Evolutionary conservation across 1,140 invertebrate genomes (phyloP).

Genomic region (Drosophila athabasca): DNA sequence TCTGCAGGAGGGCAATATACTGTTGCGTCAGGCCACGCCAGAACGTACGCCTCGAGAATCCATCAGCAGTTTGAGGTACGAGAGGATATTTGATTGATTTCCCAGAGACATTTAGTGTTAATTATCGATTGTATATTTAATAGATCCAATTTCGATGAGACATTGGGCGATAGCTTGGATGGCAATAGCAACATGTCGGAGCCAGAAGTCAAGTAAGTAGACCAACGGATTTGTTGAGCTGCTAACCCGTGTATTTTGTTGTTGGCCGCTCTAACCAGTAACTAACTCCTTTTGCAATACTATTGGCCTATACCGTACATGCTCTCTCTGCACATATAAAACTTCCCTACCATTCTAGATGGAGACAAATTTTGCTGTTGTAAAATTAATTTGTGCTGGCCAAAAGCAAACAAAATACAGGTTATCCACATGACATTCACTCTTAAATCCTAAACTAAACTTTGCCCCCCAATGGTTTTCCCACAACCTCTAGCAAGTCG

Average conservation of each 20-base stretch:
- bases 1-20: constrained; percentile 94
- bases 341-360: constrained; percentile 69
- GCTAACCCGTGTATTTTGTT: constrained; percentile 47
- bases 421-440: constrained; percentile 53
- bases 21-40: constrained; percentile 52
- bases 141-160: constrained; percentile 71
- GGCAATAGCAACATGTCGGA: constrained; percentile 66
- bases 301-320: constrained; percentile 42
- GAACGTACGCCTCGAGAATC: constrained; percentile 50
- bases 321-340: constrained; percentile 57
- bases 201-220: constrained; percentile 61
- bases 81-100: background rate
- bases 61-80: constrained; percentile 58
- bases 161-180: constrained; percentile 67
- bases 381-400: constrained; percentile 41
- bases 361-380: constrained; percentile 59
- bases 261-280: constrained; percentile 51
- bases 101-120: background rate
- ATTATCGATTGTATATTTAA: background rate
- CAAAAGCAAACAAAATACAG: constrained; percentile 57
- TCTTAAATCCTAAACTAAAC: constrained; percentile 2
- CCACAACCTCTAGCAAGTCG: constrained; percentile 35
- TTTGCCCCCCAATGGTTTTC: constrained; percentile 7
- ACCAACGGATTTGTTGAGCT: background rate
- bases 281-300: constrained; percentile 28